Base-by-base conservation (phyloP, 2,797 vertebrate genomes). In the Tragopan temminckii region DNA sequence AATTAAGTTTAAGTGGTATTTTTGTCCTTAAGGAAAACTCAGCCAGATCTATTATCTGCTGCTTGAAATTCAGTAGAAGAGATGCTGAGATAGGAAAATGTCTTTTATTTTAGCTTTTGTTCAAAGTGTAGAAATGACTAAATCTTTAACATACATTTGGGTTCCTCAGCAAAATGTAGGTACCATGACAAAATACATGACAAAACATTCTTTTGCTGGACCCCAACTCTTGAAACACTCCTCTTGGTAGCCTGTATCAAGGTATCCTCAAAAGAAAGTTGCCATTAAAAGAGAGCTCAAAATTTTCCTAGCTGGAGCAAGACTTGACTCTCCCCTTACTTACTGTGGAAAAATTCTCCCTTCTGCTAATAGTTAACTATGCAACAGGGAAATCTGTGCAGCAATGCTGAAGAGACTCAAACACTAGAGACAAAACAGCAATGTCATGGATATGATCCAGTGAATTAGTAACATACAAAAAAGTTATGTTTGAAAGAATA, bases 11-110 rank as follows among this genome's bases (percentile, higher is more conserved):
- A 25, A 87, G 36, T 11, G 29, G 25, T 57, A 85, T 75, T 94
- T 90, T 89, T 87, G 90, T 61, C 40, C 25, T 76, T 62, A 58
- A 78, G 31, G 18, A 87, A 85, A 93, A 69, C 52, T 76, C 50
- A 67, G 63, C 16, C 24, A 63, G 38, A 38, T 86, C 70, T 27
- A 48, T 55, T 81, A 88, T 79, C 63, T 79, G 25, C 19, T 86
- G 21, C 9, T 88, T 86, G 1, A 1, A 94, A 86, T 48, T 43
- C 61, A 79, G 40, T 9, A 90, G 23, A 40, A 80, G 29, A 80
- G 23, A 50, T 31, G 78, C 0, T 40, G 55, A 52, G 27, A 80
- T 53, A 67, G 48, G 77, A 48, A 92, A 76, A 23, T 24, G 33
- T 6, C n/a, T 53, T 79, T 45, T 67, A 53, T 46, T 57, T 29